Evolutionary conservation across 2,797 vertebrate species (phyloP).

Genomic region (Coregonus suidteri): DNA sequence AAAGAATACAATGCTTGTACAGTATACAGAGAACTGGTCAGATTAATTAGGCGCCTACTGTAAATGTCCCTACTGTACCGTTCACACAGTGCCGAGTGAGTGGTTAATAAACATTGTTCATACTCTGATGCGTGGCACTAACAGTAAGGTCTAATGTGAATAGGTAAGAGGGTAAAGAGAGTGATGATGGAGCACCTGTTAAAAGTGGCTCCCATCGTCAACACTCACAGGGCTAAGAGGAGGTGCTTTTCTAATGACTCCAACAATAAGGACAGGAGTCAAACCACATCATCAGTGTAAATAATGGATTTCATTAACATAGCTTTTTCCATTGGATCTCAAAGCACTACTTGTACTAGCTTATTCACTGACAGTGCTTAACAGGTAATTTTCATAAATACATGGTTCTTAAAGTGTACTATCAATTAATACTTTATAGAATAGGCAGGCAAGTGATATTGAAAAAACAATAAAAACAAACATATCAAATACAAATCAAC

Average conservation of each 20-base stretch:
- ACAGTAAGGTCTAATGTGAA: constrained; percentile 5
- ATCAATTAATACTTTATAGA: constrained; percentile 71
- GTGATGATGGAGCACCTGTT: not conserved
- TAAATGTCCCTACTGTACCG: not conserved
- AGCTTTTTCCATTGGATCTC: not conserved
- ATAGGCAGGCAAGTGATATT: constrained; percentile 69
- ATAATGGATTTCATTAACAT: not conserved
- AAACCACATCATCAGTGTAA: not conserved
- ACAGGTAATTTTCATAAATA: constrained; percentile 62
- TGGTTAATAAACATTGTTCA: constrained; percentile 33
- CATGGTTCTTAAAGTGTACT: constrained; percentile 61
- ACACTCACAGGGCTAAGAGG: constrained; percentile 2
- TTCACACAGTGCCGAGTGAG: constrained; percentile 12
- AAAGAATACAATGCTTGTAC: constrained; percentile 44
- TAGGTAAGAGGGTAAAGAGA: constrained; percentile 4
- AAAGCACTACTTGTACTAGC: constrained; percentile 5
- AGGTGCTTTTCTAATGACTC: constrained; percentile 7
- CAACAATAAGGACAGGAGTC: not conserved
- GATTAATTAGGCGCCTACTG: not conserved
- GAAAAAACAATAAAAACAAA: constrained; percentile 60
- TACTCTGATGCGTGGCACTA: constrained; percentile 35
- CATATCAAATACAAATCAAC: constrained; percentile 51
- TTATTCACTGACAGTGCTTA: not conserved
- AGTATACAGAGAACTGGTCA: not conserved
- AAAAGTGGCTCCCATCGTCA: not conserved